Evolutionary conservation across 2,888 invertebrate genomes (phyloP).

Genomic region (Mycalesis mineus): DNA sequence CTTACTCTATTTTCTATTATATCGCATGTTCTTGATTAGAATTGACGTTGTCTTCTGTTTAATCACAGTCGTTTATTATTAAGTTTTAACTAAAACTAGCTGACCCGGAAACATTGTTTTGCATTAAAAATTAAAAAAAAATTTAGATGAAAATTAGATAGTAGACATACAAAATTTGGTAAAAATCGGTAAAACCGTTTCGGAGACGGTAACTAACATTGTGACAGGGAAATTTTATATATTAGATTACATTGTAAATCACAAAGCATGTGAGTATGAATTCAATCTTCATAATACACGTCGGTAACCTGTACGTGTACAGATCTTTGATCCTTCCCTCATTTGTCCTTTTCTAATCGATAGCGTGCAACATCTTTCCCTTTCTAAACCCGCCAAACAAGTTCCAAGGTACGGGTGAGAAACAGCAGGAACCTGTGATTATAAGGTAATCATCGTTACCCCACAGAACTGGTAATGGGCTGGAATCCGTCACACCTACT

Average conservation of each 20-base stretch:
- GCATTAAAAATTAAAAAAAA: too few relatives aligned
- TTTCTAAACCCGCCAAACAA: constrained; percentile 36
- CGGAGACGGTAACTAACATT: too few relatives aligned
- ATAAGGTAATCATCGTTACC: constrained; percentile 50
- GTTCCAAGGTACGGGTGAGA: constrained; percentile 52
- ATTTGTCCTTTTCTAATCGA: constrained; percentile 29
- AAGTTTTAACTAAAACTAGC: too few relatives aligned
- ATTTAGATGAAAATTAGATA: too few relatives aligned
- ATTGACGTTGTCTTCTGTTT: too few relatives aligned
- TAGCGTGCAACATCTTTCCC: constrained; percentile 25
- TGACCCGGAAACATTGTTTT: too few relatives aligned
- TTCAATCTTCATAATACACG: constrained; percentile 24
- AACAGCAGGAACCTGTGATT: constrained; percentile 47
- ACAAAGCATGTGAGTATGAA: not conserved
- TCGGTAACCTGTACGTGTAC: constrained; percentile 21
- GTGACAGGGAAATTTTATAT: too few relatives aligned
- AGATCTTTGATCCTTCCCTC: constrained; percentile 27
- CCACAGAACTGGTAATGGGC: constrained; percentile 43
- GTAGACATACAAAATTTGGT: too few relatives aligned
- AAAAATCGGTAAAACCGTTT: too few relatives aligned
- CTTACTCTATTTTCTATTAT: too few relatives aligned
- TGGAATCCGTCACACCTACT: constrained; percentile 44
- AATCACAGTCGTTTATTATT: too few relatives aligned
- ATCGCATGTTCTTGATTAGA: too few relatives aligned
- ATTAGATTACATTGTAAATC: not conserved